Evolutionary conservation across 2,888 invertebrate genomes (phyloP).

Genomic region (Thymelicus sylvestris): DNA sequence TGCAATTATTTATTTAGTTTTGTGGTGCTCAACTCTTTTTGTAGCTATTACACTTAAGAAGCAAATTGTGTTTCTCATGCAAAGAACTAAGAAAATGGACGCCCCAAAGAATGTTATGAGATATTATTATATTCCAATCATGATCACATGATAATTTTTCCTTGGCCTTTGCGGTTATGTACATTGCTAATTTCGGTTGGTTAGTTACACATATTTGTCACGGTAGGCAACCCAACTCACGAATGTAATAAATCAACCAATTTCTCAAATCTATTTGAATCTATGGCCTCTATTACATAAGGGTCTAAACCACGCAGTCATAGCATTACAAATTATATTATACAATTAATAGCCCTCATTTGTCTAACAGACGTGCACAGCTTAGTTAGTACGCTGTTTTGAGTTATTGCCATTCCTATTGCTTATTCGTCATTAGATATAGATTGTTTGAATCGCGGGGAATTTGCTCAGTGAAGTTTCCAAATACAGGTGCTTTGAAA

Average conservation of each 20-base stretch:
- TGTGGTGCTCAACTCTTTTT: no score
- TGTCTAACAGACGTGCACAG: constrained; percentile 12
- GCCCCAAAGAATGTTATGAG: no score
- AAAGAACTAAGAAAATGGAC: no score
- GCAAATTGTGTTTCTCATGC: no score
- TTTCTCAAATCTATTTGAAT: constrained; percentile 9
- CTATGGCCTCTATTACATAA: constrained; percentile 10
- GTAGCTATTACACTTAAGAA: no score
- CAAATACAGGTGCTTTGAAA: neutral
- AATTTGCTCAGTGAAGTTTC: neutral
- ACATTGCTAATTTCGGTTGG: no score
- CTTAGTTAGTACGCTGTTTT: neutral
- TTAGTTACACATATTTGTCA: no score
- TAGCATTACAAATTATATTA: constrained; percentile 14
- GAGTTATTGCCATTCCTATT: constrained; percentile 6
- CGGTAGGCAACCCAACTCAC: no score
- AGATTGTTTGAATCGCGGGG: neutral
- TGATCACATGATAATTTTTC: no score
- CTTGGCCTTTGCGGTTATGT: no score
- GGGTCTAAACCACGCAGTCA: neutral
- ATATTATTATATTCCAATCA: no score
- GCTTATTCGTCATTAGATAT: constrained; percentile 8
- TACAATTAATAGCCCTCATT: constrained; percentile 18
- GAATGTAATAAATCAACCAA: neutral
- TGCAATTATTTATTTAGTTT: no score